phyloP scores from a whole-genome alignment of 2,797 vertebrate genomes.

The Melanotaenia trifasciata region DNA sequence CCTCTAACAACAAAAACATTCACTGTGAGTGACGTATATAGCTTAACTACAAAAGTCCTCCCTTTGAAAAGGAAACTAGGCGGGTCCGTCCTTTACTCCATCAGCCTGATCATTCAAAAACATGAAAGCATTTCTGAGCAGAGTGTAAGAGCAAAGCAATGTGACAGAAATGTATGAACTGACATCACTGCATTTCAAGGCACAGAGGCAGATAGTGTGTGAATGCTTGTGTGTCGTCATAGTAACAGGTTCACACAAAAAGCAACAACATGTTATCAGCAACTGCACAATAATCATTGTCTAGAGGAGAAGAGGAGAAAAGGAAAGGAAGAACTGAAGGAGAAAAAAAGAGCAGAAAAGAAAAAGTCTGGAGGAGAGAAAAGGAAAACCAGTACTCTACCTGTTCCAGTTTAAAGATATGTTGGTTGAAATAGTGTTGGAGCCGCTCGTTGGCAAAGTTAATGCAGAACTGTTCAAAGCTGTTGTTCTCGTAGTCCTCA shows the following conservation, averaged over 20 bases:
- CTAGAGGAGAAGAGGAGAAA: neutral
- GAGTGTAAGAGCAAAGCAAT: conserved; percentile 6
- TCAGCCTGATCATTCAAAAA: conserved; percentile 14
- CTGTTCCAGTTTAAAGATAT: conserved; percentile 98
- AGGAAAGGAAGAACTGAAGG: no score
- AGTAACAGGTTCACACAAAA: conserved; percentile 9
- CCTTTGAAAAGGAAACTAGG: neutral
- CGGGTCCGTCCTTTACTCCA: conserved; percentile 4
- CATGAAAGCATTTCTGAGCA: conserved; percentile 1
- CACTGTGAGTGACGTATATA: neutral
- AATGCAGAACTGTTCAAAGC: conserved; percentile 88
- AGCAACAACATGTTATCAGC: conserved; percentile 15
- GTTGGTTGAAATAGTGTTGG: conserved; percentile 99
- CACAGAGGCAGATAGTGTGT: neutral
- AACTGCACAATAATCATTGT: conserved; percentile 39
- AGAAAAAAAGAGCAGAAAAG: neutral
- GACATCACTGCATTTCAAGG: neutral
- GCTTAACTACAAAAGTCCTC: neutral
- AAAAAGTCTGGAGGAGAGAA: neutral
- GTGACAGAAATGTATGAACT: neutral
- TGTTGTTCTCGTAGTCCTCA: conserved; percentile 99
- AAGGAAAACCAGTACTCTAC: conserved; percentile 64
- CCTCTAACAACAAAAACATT: conserved; percentile 20
- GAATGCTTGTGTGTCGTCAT: conserved; percentile 4
- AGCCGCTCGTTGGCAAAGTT: conserved; percentile 95